Evolutionary conservation across 1,140 invertebrate genomes (phyloP).

Genomic region (Venturia canescens): DNA sequence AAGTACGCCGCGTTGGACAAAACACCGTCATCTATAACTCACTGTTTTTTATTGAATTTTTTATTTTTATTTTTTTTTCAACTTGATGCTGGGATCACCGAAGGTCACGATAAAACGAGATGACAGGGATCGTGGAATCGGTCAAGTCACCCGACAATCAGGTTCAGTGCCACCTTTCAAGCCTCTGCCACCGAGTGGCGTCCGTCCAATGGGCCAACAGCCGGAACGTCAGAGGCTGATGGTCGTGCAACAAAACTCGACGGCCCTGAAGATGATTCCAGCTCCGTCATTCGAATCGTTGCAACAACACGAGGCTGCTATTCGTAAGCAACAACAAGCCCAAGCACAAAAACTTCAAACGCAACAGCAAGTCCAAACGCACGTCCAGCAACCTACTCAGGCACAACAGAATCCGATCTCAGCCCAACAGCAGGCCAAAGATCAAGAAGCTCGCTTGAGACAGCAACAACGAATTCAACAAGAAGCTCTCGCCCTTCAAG

Average conservation of each 20-base stretch:
- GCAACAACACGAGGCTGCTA: slow-evolving; percentile 66
- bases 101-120: slow-evolving; percentile 59
- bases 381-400: slow-evolving; percentile 59
- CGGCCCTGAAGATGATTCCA: slow-evolving; percentile 65
- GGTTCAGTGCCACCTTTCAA: slow-evolving; percentile 83
- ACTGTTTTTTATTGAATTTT: neutral
- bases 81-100: slow-evolving; percentile 24
- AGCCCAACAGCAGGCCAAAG: slow-evolving; percentile 52
- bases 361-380: slow-evolving; percentile 64
- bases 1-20: too few species aligned
- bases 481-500: slow-evolving; percentile 59
- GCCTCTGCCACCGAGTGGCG: slow-evolving; percentile 82
- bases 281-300: slow-evolving; percentile 67
- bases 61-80: neutral
- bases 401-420: slow-evolving; percentile 52
- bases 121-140: slow-evolving; percentile 39
- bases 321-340: slow-evolving; percentile 66
- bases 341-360: neutral
- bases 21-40: neutral
- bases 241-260: slow-evolving; percentile 69
- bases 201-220: slow-evolving; percentile 74
- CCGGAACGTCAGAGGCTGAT: slow-evolving; percentile 73
- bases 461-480: slow-evolving; percentile 53
- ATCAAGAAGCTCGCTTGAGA: slow-evolving; percentile 51
- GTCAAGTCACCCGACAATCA: slow-evolving; percentile 51